Evolutionary conservation across 2,113 vertebrate genomes (phyloP).

Genomic region (Laticauda colubrina): DNA sequence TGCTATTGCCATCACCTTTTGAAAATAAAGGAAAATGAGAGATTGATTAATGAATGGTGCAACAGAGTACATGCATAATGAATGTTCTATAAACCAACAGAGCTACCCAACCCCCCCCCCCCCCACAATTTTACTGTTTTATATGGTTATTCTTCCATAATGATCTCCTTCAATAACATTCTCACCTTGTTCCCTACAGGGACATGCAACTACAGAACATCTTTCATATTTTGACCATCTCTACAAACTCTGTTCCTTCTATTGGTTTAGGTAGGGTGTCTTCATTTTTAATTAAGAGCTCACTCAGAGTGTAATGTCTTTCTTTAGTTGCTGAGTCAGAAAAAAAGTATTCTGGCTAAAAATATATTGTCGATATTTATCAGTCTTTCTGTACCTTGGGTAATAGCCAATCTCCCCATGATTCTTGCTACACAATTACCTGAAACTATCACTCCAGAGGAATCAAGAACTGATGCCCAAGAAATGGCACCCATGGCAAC

Average conservation of each 20-base stretch:
- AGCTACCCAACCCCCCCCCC: not conserved
- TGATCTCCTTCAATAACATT: not conserved
- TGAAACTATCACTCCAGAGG: not conserved
- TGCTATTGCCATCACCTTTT: not conserved
- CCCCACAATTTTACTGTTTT: not conserved
- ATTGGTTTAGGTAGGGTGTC: not conserved
- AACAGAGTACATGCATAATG: not conserved
- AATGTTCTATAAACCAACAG: not conserved
- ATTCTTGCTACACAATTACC: not conserved
- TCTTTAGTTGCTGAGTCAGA: not conserved
- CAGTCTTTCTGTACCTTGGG: not conserved
- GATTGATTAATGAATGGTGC: not conserved
- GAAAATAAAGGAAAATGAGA: constrained; percentile 2
- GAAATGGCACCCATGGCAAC: not conserved
- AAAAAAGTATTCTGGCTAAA: not conserved
- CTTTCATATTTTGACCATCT: not conserved
- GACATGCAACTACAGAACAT: not conserved
- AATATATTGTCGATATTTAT: not conserved
- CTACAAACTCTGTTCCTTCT: not conserved
- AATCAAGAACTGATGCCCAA: not conserved
- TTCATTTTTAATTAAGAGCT: not conserved
- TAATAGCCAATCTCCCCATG: not conserved
- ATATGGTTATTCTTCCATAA: not conserved
- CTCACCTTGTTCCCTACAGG: not conserved
- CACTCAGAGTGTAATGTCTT: not conserved